Percentiles rank a stretch among this genome's conserved stretches.
Evolutionary conservation across 2,113 vertebrate genomes (phyloP).

Genomic region (Gallinago media): DNA sequence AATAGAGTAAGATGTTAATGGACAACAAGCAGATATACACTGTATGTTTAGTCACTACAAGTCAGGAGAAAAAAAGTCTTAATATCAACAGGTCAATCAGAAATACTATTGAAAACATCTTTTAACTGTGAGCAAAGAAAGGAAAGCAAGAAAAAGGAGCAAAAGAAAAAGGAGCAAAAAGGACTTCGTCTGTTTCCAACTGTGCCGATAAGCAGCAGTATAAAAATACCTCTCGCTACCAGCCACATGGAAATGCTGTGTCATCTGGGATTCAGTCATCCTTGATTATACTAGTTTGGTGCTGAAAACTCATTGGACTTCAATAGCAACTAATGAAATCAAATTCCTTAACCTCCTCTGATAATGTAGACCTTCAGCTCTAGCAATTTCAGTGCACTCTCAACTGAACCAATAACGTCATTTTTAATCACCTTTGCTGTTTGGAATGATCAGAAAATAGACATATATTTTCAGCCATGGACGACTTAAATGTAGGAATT

Average conservation of each 20-base stretch:
- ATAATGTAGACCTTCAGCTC: not conserved
- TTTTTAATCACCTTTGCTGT: not conserved
- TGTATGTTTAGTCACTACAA: not conserved
- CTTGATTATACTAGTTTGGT: not conserved
- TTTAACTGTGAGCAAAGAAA: not conserved
- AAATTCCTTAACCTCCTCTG: not conserved
- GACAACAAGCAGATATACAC: not conserved
- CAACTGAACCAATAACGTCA: not conserved
- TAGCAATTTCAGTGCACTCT: not conserved
- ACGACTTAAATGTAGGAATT: not conserved
- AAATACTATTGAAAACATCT: not conserved
- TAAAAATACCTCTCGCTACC: not conserved
- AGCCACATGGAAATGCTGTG: not conserved
- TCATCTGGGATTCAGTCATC: not conserved
- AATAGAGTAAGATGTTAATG: slow-evolving; percentile 15
- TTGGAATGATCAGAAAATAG: not conserved
- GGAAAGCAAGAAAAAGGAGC: not conserved
- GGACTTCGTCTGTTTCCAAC: not conserved
- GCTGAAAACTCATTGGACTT: not conserved
- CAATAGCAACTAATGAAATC: not conserved
- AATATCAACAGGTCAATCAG: not conserved
- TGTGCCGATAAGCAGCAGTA: not conserved
- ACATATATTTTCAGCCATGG: not conserved
- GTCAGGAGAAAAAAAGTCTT: not conserved
- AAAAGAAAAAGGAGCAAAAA: not conserved